These are phyloP conservation scores for Glossophaga mutica DNA, from an alignment of 2,797 vertebrate species.

Conservation along the genomic window DNA sequence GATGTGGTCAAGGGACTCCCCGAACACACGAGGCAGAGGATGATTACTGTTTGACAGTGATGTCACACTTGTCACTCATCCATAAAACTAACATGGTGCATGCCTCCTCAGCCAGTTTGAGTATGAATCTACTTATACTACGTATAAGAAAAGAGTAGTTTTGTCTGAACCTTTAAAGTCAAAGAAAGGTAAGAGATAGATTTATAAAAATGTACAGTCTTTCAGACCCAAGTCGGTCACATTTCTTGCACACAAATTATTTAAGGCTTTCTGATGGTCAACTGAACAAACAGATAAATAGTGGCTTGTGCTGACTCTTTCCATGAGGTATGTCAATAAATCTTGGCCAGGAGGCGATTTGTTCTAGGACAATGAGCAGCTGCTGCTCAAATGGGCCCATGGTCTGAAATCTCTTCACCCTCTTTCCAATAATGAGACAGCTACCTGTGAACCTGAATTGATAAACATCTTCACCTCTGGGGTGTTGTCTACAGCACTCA, in stretches of 20 bases:
- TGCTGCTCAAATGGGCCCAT: conserved; percentile 68
- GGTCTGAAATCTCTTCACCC: conserved; percentile 66
- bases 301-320: conserved; percentile 67
- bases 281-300: conserved; percentile 74
- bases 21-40: neutral
- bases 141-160: neutral
- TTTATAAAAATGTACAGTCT: neutral
- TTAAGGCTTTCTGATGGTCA: conserved; percentile 74
- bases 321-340: conserved; percentile 76
- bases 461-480: neutral
- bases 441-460: neutral
- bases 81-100: neutral
- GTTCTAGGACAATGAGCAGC: conserved; percentile 71
- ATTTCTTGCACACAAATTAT: conserved; percentile 75
- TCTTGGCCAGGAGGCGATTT: conserved; percentile 73
- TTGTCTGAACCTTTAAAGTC: neutral
- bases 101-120: neutral
- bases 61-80: neutral
- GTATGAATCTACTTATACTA: neutral
- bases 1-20: neutral
- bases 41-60: neutral
- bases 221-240: conserved; percentile 67
- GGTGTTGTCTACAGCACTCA: neutral
- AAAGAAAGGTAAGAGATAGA: neutral
- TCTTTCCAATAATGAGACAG: conserved; percentile 56